phyloP scores from a whole-genome alignment of 2,797 vertebrate species.

The Tragelaphus eurycerus region DNA sequence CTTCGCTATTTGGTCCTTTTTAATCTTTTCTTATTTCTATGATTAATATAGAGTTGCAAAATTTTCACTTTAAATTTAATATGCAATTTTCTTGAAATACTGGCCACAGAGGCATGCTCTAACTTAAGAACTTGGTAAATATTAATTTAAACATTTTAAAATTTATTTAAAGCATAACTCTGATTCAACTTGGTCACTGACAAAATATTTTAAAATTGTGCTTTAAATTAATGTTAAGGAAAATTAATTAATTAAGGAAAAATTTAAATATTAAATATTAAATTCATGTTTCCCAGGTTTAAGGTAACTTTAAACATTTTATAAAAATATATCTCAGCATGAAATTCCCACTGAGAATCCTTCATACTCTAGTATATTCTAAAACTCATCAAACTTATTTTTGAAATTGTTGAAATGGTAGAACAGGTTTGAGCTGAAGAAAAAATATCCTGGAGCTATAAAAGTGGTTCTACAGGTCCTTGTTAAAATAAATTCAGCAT shows the following conservation, averaged over 20 bases:
- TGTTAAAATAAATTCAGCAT: slow-evolving; percentile 45
- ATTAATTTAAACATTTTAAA: neutral
- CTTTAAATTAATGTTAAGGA: neutral
- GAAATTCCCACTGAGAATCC: neutral
- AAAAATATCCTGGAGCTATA: slow-evolving; percentile 11
- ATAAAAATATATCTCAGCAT: neutral
- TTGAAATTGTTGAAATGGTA: neutral
- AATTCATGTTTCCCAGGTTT: neutral
- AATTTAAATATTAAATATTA: neutral
- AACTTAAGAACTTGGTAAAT: neutral
- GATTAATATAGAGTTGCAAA: neutral
- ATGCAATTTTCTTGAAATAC: neutral
- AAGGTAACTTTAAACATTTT: neutral
- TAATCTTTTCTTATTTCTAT: neutral
- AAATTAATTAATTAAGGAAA: neutral
- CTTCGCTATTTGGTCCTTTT: neutral
- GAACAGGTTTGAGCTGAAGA: neutral
- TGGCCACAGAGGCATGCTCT: neutral
- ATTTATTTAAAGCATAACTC: slow-evolving; percentile 2
- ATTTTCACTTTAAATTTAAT: neutral
- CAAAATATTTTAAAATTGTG: neutral
- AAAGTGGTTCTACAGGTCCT: slow-evolving; percentile 36
- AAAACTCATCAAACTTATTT: slow-evolving; percentile 34
- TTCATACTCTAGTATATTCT: neutral
- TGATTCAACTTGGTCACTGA: neutral